These are phyloP conservation scores for Sitta europaea DNA, from an alignment of 2,113 vertebrate species.

Conservation along the genomic window DNA sequence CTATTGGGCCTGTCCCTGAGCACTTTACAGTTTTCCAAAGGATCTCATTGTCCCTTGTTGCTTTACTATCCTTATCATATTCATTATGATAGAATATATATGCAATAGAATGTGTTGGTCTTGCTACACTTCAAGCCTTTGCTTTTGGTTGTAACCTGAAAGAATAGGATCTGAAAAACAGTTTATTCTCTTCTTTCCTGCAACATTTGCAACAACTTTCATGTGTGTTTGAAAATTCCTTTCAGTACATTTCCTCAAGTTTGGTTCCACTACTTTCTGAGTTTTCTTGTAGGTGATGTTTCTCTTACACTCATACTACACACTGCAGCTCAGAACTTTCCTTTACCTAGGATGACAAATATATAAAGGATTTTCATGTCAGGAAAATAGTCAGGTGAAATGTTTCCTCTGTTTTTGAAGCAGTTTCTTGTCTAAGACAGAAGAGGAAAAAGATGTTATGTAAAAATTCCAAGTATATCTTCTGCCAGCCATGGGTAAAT, in stretches of 20 bases:
- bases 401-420: neutral
- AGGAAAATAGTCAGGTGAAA: neutral
- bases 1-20: neutral
- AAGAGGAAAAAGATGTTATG: neutral
- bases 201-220: neutral
- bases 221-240: neutral
- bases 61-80: neutral
- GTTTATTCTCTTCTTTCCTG: neutral
- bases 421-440: neutral
- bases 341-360: neutral
- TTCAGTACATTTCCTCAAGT: neutral
- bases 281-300: neutral
- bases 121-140: neutral
- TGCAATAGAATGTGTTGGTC: neutral
- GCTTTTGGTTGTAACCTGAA: neutral
- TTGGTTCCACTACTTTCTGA: neutral
- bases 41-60: neutral
- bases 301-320: neutral
- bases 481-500: neutral
- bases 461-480: neutral
- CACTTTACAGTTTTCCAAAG: neutral
- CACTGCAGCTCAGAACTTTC: neutral
- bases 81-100: too few relatives aligned
- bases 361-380: neutral
- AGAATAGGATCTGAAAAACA: neutral